phyloP scores from a whole-genome alignment of 2,888 invertebrate genomes.

The Apantesis nais region DNA sequence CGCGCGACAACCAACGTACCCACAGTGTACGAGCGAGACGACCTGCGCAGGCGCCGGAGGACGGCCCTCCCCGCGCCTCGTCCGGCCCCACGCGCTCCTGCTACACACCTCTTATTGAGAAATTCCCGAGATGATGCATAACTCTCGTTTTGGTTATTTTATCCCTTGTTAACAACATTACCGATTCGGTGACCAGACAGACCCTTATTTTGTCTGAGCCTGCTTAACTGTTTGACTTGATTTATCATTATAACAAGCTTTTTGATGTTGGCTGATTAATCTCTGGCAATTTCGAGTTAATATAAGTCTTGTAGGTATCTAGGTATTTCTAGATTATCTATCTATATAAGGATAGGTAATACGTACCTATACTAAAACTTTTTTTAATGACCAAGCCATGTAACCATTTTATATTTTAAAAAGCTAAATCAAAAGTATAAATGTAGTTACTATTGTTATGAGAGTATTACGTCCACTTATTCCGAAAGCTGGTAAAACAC shows the following conservation, averaged over 20 bases:
- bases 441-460: not conserved
- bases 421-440: not conserved
- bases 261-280: conserved; percentile 47
- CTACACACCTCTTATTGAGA: conserved; percentile 79
- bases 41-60: conserved; percentile 52
- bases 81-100: conserved; percentile 74
- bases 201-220: conserved; percentile 76
- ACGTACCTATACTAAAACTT: no score
- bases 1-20: conserved; percentile 52
- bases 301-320: not conserved
- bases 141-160: conserved; percentile 80
- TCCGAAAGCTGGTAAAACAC: conserved; percentile 72
- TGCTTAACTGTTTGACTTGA: conserved; percentile 28
- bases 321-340: not conserved
- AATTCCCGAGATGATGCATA: conserved; percentile 83
- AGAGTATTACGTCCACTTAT: conserved; percentile 16
- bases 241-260: conserved; percentile 48
- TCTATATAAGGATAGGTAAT: no score
- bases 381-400: not conserved
- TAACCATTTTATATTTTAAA: not conserved
- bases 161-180: conserved; percentile 84
- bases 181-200: conserved; percentile 78
- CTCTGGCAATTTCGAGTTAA: not conserved
- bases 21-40: conserved; percentile 65
- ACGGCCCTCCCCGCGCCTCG: conserved; percentile 48